Evolutionary conservation across 2,797 vertebrate species (phyloP), one percentile per base, ranked within the genome.

Genomic region (Pampus argenteus): DNA sequence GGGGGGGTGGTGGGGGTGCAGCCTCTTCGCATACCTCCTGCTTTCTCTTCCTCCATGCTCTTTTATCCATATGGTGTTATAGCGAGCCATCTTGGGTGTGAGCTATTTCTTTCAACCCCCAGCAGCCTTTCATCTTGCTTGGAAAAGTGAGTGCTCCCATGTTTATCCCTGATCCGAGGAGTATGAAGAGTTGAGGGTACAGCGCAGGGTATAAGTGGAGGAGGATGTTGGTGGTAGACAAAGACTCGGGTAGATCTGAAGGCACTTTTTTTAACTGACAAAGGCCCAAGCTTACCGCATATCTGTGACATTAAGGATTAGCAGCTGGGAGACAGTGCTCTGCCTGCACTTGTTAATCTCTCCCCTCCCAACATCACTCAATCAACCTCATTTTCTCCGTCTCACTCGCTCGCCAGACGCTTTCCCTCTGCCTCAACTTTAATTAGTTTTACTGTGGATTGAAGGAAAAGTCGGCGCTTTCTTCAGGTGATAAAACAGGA

Each of bases 291-390:
- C 40, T 87, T 85, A 88, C 81, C 6, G 66, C 81, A 68, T 87
- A 92, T 92, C 87, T 91, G 84, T 90, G 89, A 91, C 89, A 87
- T 89, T 88, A 89, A 84, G 89, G 90, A 90, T 92, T 92, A 89
- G 83, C 25, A 44, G 71, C 74, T 76, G 81, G 82, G 86, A 91
- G 87, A 87, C 83, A 81, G 81, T 66, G 82, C 83, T 86, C 82
- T 84, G 86, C 74, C 82, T 89, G 84, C 83, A 55, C 86, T 87
- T 76, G 86, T 91, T 92, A 92, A 92, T 90, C 85, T 86, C 79
- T 86, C 69, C 74, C 65, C 86, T 84, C 79, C 86, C 79, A 74
- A 86, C 85, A 86, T 90, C 86, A 76, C 78, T 89, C 84, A 80
- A 61, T 82, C 85, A 63, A 31, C 76, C 79, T 81, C 68, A 54